These are phyloP conservation scores for Stegana nigrithorax DNA, from an alignment of 2,888 invertebrate species.

Conservation along the genomic window DNA sequence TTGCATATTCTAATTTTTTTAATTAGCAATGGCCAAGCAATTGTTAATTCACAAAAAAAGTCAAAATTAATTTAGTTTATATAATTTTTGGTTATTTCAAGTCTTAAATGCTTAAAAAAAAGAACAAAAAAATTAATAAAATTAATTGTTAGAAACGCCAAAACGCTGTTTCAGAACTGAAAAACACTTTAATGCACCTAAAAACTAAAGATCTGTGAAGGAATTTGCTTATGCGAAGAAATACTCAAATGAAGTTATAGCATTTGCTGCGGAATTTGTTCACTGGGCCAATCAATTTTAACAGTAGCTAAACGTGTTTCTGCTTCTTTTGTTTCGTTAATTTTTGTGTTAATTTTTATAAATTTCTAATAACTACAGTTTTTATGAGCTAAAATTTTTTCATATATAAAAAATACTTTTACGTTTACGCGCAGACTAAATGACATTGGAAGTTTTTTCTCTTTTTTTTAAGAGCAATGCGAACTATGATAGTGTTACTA, in stretches of 20 bases:
- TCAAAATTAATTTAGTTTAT: constrained; percentile 18
- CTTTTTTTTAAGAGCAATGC: constrained; percentile 8
- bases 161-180: constrained; percentile 3
- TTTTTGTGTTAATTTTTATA: constrained; percentile 1
- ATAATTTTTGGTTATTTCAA: constrained; percentile 60
- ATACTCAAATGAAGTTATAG: constrained; percentile 25
- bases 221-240: constrained; percentile 5
- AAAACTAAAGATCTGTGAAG: not conserved
- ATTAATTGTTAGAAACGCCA: constrained; percentile 34
- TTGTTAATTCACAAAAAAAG: constrained; percentile 13
- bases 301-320: not conserved
- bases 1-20: not conserved
- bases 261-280: constrained; percentile 45
- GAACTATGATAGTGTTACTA: constrained; percentile 5
- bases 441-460: constrained; percentile 12
- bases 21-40: too few relatives aligned
- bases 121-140: constrained; percentile 40
- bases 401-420: constrained; percentile 46
- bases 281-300: constrained; percentile 43
- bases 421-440: constrained; percentile 15
- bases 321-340: not conserved
- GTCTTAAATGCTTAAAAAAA: constrained; percentile 53
- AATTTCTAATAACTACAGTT: constrained; percentile 27
- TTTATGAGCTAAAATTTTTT: constrained; percentile 1
- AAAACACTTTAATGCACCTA: not conserved